Evolutionary conservation across 2,888 invertebrate species (phyloP).

Genomic region (Calliopum simillimum): DNA sequence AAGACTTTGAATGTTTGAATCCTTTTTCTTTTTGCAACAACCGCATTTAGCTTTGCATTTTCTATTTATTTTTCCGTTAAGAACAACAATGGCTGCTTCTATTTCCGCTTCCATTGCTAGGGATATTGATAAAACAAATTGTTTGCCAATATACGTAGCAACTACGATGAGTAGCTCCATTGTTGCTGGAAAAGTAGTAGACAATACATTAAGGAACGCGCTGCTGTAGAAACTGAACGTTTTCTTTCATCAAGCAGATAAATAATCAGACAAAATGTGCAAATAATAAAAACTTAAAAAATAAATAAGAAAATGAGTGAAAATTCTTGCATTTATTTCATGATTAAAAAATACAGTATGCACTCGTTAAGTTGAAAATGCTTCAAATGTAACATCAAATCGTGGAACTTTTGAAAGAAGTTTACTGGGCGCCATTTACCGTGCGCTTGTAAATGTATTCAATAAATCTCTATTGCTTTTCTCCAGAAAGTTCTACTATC

Average conservation of each 20-base stretch:
- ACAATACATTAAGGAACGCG: too few relatives aligned
- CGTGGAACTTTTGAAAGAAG: too few relatives aligned
- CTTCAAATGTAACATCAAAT: too few relatives aligned
- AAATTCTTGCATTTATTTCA: constrained; percentile 17
- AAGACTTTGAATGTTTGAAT: too few relatives aligned
- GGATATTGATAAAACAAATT: constrained; percentile 23
- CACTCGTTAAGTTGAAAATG: too few relatives aligned
- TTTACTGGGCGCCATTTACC: too few relatives aligned
- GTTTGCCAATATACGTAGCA: constrained; percentile 17
- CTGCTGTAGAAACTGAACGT: not conserved
- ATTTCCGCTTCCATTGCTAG: constrained; percentile 2
- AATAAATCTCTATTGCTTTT: too few relatives aligned
- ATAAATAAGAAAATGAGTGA: not conserved
- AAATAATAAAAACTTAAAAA: constrained; percentile 1
- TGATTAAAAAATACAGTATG: not conserved
- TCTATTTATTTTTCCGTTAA: constrained; percentile 11
- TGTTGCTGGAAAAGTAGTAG: too few relatives aligned
- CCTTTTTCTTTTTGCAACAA: too few relatives aligned
- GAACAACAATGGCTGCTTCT: constrained; percentile 21
- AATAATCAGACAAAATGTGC: constrained; percentile 12
- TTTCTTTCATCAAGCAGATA: not conserved
- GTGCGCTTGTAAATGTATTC: too few relatives aligned
- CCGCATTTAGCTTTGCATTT: too few relatives aligned
- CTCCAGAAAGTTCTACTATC: too few relatives aligned
- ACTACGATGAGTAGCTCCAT: not conserved